Evolutionary conservation across 2,113 vertebrate genomes (phyloP).

Genomic region (Sula dactylatra): DNA sequence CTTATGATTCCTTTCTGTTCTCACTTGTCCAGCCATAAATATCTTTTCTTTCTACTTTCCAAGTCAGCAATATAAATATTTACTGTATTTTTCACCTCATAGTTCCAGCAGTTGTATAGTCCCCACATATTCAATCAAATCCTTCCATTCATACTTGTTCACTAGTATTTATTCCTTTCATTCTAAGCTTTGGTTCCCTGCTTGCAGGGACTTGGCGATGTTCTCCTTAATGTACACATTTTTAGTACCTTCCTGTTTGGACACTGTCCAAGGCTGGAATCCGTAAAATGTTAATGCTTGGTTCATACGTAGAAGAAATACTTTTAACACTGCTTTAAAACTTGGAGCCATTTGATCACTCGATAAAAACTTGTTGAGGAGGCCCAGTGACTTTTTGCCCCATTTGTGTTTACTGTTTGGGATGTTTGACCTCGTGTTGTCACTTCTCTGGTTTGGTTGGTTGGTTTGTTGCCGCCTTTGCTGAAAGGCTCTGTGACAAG

Average conservation of each 20-base stretch:
- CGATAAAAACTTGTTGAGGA: neutral
- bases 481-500: neutral
- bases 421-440: neutral
- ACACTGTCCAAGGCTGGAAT: constrained; percentile 24
- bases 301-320: neutral
- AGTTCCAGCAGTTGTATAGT: constrained; percentile 53
- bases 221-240: constrained; percentile 29
- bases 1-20: neutral
- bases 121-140: constrained; percentile 51
- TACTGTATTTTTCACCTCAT: constrained; percentile 37
- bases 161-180: constrained; percentile 41
- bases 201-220: constrained; percentile 32
- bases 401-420: neutral
- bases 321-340: neutral
- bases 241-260: constrained; percentile 36
- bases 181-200: constrained; percentile 48
- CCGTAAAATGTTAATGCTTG: neutral
- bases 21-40: neutral
- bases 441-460: neutral
- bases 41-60: constrained; percentile 14
- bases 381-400: neutral
- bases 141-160: constrained; percentile 58
- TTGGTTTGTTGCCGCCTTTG: neutral
- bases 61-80: constrained; percentile 58
- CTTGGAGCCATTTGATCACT: neutral